These are phyloP conservation scores for Trogon surrucura DNA, from an alignment of 2,113 vertebrate genomes.

Conservation along the genomic window DNA sequence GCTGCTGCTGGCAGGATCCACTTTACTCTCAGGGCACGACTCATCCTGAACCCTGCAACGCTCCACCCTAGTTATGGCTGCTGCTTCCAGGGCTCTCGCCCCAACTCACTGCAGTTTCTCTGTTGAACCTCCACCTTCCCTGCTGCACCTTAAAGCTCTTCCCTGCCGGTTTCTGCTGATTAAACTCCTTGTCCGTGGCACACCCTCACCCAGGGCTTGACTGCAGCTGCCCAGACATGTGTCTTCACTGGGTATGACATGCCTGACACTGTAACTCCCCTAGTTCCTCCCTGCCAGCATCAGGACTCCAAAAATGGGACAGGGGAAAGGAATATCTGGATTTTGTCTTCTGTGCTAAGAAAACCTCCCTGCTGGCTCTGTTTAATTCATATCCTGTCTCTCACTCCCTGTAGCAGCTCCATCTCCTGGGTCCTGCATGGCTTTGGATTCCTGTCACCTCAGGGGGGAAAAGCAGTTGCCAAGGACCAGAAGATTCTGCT, in stretches of 20 bases:
- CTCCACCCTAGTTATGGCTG: not conserved
- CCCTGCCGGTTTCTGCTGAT: not conserved
- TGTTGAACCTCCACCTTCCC: not conserved
- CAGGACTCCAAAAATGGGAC: not conserved
- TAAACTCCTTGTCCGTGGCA: rapidly evolving
- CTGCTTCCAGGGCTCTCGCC: not conserved
- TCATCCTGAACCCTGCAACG: not conserved
- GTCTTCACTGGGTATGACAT: not conserved
- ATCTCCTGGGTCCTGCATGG: not conserved
- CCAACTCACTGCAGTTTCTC: not conserved
- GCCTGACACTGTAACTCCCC: not conserved
- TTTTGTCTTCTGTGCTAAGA: not conserved
- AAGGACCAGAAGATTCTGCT: not conserved
- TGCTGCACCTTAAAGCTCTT: not conserved
- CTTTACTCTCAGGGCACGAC: not conserved
- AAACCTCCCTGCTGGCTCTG: not conserved
- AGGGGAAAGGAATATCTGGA: not conserved
- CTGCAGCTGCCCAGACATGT: not conserved
- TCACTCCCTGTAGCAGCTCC: not conserved
- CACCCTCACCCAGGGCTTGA: not conserved
- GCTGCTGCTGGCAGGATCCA: not conserved
- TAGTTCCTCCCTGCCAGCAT: not conserved
- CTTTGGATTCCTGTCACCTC: not conserved
- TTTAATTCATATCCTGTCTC: not conserved
- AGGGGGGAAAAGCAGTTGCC: not conserved